phyloP scores from a whole-genome alignment of 2,113 vertebrate genomes.

The Tor tambroides region DNA sequence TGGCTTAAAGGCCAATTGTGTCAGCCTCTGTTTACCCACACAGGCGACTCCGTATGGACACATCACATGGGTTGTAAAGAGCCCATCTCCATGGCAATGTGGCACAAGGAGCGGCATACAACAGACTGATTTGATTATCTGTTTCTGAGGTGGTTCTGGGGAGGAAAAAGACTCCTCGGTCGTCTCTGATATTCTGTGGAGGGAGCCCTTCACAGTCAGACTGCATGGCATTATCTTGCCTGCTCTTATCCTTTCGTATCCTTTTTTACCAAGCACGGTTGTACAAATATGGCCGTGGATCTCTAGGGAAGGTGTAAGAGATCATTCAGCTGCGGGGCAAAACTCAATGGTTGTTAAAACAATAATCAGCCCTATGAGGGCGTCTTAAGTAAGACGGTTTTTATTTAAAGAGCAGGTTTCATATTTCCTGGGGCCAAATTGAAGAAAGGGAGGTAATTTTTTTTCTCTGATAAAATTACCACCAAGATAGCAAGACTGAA shows the following conservation, averaged over 20 bases:
- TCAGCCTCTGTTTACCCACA: constrained; percentile 55
- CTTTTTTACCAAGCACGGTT: constrained; percentile 2
- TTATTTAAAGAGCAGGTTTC: neutral
- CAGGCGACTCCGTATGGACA: neutral
- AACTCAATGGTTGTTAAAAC: constrained; percentile 30
- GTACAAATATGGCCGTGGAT: constrained; percentile 31
- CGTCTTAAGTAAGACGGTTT: constrained; percentile 1
- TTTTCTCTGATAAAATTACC: neutral
- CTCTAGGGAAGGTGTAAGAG: neutral
- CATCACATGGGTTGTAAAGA: constrained; percentile 11
- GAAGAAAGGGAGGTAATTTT: neutral
- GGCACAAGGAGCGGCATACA: constrained; percentile 26
- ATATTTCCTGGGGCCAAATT: neutral
- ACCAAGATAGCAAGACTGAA: neutral
- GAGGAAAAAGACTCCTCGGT: neutral
- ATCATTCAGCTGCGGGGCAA: neutral
- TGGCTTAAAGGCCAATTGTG: constrained; percentile 47
- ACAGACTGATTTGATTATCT: constrained; percentile 39
- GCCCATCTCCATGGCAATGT: constrained; percentile 39
- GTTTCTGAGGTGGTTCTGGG: constrained; percentile 13
- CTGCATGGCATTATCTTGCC: constrained; percentile 1
- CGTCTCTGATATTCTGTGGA: neutral
- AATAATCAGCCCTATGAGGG: neutral
- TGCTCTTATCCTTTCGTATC: too few relatives aligned
- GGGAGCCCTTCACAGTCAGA: neutral